phyloP scores from a whole-genome alignment of 2,113 vertebrate genomes.

The Cyphomyrus discorhynchus region DNA sequence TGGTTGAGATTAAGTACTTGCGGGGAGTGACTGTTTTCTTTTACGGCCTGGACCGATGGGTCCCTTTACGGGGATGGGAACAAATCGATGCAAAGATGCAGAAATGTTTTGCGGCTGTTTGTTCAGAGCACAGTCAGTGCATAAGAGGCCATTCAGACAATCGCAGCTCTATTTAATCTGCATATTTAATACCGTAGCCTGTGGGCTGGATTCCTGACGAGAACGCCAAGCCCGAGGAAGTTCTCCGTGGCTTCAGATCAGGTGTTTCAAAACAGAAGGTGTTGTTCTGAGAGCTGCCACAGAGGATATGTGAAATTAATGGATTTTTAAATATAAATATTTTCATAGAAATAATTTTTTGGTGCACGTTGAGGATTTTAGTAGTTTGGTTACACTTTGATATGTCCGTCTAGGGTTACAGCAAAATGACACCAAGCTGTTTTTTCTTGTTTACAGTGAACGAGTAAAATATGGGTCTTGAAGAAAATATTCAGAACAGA shows the following conservation, averaged over 20 bases:
- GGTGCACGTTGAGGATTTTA: not conserved
- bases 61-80: not conserved
- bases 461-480: not conserved
- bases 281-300: not conserved
- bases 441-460: not conserved
- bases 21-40: not conserved
- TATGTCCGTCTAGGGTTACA: not conserved
- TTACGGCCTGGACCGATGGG: not conserved
- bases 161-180: not conserved
- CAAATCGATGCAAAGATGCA: not conserved
- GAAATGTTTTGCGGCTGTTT: not conserved
- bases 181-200: not conserved
- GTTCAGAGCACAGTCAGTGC: not conserved
- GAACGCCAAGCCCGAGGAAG: not conserved
- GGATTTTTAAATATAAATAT: not conserved
- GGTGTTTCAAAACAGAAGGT: not conserved
- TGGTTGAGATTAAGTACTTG: not conserved
- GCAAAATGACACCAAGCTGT: not conserved
- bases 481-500: not conserved
- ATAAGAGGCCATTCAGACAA: not conserved
- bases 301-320: not conserved
- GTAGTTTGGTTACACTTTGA: not conserved
- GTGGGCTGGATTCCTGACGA: not conserved
- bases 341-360: not conserved
- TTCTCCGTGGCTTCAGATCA: not conserved